A percentile compares a stretch with the other conserved stretches of the same genome.
Evolutionary conservation across 2,888 invertebrate genomes (phyloP).

Genomic region (Anthophora plumipes): DNA sequence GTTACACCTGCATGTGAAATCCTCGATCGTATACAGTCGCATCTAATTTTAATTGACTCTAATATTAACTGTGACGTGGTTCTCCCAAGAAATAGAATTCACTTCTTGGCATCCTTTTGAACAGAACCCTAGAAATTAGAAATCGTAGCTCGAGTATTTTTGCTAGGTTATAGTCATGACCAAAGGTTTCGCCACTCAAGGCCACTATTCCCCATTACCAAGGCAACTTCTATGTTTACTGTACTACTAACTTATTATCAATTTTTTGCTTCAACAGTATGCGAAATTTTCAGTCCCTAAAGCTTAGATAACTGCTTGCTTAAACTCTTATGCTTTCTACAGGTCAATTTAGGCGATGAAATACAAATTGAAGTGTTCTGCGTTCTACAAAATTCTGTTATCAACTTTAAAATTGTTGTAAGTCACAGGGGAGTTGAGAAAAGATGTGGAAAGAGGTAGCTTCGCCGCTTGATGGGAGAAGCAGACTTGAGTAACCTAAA

Average conservation of each 20-base stretch:
- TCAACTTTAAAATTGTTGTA: not conserved
- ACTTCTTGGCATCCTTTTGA: slow-evolving; percentile 50
- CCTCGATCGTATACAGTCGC: slow-evolving; percentile 31
- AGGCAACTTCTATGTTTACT: not conserved
- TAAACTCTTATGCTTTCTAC: too few species aligned
- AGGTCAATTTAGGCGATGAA: too few species aligned
- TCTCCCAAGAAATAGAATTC: slow-evolving; percentile 43
- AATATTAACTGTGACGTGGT: slow-evolving; percentile 52
- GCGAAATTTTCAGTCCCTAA: too few species aligned
- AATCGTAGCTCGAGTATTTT: not conserved
- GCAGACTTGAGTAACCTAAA: not conserved
- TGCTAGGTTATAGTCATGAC: not conserved
- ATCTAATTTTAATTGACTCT: slow-evolving; percentile 61
- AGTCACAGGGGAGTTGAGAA: not conserved
- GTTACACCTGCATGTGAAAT: slow-evolving; percentile 28
- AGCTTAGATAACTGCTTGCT: too few species aligned
- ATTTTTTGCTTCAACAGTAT: not conserved
- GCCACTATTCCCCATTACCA: not conserved
- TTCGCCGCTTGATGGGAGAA: too few species aligned
- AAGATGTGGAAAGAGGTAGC: not conserved
- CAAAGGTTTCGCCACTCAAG: slow-evolving; percentile 6
- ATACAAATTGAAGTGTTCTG: too few species aligned
- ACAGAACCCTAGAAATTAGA: slow-evolving; percentile 16
- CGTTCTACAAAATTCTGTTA: not conserved
- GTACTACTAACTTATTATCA: not conserved